A percentile compares a stretch with the other conserved stretches of the same genome.
Evolutionary conservation across 1,140 invertebrate species (phyloP).

Genomic region (Cydia amplana): DNA sequence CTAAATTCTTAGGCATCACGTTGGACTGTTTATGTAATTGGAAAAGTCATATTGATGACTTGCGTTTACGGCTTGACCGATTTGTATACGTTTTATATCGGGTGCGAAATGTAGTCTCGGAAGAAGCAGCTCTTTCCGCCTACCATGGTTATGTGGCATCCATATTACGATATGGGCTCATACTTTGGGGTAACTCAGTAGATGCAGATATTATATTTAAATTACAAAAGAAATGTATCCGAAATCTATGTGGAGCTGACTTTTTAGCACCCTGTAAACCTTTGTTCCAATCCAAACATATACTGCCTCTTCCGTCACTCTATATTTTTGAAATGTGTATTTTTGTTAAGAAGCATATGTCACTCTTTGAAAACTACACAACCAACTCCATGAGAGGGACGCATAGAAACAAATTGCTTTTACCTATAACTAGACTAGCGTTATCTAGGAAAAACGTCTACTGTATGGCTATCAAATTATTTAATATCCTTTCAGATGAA

Average conservation of each 20-base stretch:
- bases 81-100: not conserved
- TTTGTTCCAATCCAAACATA: not conserved
- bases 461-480: constrained; percentile 8
- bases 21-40: not conserved
- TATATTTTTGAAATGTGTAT: constrained; percentile 17
- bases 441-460: not conserved
- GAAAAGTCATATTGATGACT: not conserved
- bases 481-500: not conserved
- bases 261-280: constrained; percentile 9
- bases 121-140: constrained; percentile 4
- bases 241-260: not conserved
- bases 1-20: not conserved
- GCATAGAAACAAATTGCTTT: not conserved
- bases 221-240: constrained; percentile 6
- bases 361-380: not conserved
- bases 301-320: not conserved
- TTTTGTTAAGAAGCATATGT: not conserved
- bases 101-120: not conserved
- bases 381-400: not conserved
- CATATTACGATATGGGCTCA: not conserved
- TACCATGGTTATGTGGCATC: constrained; percentile 20
- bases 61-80: not conserved
- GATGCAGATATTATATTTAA: constrained; percentile 17
- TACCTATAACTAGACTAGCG: not conserved
- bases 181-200: constrained; percentile 16